These are phyloP conservation scores for Odontomachus brunneus DNA, from an alignment of 1,140 invertebrate species.

Conservation along the genomic window DNA sequence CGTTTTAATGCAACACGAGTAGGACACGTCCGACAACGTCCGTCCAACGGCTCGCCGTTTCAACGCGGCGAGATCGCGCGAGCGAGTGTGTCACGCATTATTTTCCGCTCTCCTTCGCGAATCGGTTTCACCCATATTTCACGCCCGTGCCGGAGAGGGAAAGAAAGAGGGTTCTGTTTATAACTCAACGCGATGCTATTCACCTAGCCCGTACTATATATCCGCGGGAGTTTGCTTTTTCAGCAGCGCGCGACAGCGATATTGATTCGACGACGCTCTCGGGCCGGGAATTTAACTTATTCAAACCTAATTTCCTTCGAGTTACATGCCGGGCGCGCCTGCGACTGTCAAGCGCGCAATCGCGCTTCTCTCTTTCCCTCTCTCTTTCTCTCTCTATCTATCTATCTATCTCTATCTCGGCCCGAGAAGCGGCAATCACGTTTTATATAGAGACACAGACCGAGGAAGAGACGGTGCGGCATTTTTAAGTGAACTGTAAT, in stretches of 20 bases:
- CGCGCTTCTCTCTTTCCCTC: no score
- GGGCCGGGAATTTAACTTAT: conserved; percentile 47
- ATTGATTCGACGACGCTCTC: conserved; percentile 55
- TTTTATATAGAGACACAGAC: conserved; percentile 16
- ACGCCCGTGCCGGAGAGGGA: background rate
- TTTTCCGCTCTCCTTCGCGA: conserved; percentile 13
- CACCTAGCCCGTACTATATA: background rate
- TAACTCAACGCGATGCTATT: conserved; percentile 62
- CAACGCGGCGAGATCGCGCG: conserved; percentile 49
- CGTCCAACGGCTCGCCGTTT: conserved; percentile 32
- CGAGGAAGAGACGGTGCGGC: no score
- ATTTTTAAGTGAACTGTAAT: no score
- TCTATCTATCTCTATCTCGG: no score
- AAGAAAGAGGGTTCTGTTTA: conserved; percentile 22
- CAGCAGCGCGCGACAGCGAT: background rate
- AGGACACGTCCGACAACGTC: conserved; percentile 24
- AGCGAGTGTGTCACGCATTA: background rate
- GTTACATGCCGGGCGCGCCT: conserved; percentile 28
- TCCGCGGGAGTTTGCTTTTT: conserved; percentile 48
- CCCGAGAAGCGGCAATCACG: conserved; percentile 16
- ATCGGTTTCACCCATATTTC: conserved; percentile 27
- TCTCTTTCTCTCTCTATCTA: no score
- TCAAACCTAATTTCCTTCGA: conserved; percentile 53
- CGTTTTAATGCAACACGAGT: conserved; percentile 39
- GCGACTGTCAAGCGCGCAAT: conserved; percentile 39